phyloP scores from a whole-genome alignment of 1,140 invertebrate genomes.

The Tetraneura akinire region DNA sequence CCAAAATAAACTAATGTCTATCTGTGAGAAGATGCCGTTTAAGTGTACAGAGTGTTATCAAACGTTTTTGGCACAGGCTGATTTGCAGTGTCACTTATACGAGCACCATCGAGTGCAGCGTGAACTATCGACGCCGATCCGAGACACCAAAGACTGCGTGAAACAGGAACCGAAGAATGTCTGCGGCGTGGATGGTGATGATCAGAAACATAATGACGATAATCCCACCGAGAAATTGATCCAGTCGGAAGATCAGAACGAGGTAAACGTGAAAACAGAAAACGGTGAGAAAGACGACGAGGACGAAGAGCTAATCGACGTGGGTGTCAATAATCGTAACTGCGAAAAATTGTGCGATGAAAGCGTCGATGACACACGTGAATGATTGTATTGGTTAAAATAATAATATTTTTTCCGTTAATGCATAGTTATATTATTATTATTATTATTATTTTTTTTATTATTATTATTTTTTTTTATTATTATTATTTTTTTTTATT shows the following conservation, averaged over 20 bases:
- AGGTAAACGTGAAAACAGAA: slow-evolving; percentile 32
- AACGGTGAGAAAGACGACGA: background rate
- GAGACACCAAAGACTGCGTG: background rate
- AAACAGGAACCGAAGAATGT: slow-evolving; percentile 52
- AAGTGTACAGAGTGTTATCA: slow-evolving; percentile 36
- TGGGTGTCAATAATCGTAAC: slow-evolving; percentile 4
- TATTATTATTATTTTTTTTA: too few species aligned
- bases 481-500: too few species aligned
- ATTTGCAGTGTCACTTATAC: slow-evolving; percentile 36
- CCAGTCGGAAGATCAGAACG: background rate
- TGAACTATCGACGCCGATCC: background rate
- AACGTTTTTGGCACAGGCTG: slow-evolving; percentile 12
- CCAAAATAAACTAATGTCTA: slow-evolving; percentile 38
- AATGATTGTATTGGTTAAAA: background rate
- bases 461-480: too few species aligned
- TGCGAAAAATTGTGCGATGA: background rate
- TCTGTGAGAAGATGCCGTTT: slow-evolving; percentile 25
- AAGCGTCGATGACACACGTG: background rate
- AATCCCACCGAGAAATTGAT: background rate
- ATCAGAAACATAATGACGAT: background rate
- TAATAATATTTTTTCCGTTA: too few species aligned
- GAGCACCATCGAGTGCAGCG: slow-evolving; percentile 31
- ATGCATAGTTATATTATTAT: background rate
- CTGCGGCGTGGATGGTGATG: slow-evolving; percentile 51
- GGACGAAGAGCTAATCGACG: slow-evolving; percentile 39